Conservation (phyloP, 1,140 invertebrate genomes). For the Monomorium pharaonis region DNA sequence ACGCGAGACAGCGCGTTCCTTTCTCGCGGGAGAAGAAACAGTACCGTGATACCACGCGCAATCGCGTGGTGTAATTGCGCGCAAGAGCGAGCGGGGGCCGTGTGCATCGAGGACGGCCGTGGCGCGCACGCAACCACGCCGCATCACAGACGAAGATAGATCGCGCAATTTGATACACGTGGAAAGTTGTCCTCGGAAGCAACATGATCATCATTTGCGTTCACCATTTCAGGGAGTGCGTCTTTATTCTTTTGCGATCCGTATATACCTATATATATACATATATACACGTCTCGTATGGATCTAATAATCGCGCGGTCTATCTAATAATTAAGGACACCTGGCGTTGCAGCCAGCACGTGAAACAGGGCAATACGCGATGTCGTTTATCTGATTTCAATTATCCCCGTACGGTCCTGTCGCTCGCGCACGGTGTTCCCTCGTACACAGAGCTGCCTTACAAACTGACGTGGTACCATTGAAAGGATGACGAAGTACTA, state of each 20-base stretch:
- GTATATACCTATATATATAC: background rate
- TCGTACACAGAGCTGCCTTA: no score
- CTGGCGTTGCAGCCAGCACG: background rate
- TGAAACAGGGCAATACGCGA: background rate
- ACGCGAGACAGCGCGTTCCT: constrained; percentile 20
- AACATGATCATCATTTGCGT: constrained; percentile 89
- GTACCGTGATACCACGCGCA: background rate
- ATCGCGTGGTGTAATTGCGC: constrained; percentile 32
- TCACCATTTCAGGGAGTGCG: constrained; percentile 87
- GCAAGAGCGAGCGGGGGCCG: constrained; percentile 20
- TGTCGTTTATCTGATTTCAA: constrained; percentile 31
- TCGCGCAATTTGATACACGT: constrained; percentile 51
- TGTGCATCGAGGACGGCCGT: constrained; percentile 8
- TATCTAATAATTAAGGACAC: constrained; percentile 26
- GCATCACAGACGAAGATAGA: constrained; percentile 37
- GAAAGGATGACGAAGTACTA: background rate
- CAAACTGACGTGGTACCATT: background rate
- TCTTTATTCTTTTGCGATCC: constrained; percentile 58
- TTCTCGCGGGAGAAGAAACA: background rate
- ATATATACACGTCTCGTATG: background rate
- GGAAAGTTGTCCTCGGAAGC: constrained; percentile 31
- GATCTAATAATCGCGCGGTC: no score
- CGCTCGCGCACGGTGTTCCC: background rate
- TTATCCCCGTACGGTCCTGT: background rate
- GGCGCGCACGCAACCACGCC: background rate